phyloP scores from a whole-genome alignment of 2,797 vertebrate species.

The Aplochiton taeniatus region DNA sequence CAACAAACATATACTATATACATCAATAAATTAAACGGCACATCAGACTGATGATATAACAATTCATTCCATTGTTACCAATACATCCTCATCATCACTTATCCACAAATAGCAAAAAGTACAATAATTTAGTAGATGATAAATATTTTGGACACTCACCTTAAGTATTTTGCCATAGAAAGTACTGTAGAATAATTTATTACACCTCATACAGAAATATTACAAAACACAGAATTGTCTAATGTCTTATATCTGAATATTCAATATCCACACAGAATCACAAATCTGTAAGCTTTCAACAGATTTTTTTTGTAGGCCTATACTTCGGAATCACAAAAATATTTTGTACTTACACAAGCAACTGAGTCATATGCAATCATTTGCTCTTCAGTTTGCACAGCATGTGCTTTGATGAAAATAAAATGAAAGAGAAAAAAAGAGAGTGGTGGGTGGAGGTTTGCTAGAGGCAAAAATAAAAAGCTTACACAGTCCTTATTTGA shows the following conservation, averaged over 20 bases:
- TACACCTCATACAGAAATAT: conserved; percentile 82
- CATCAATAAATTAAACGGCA: conserved; percentile 93
- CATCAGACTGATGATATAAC: conserved; percentile 74
- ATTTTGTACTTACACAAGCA: conserved; percentile 39
- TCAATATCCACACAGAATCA: conserved; percentile 63
- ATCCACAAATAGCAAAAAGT: conserved; percentile 83
- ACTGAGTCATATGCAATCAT: conserved; percentile 34
- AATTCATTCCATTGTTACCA: conserved; percentile 77
- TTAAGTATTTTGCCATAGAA: conserved; percentile 77
- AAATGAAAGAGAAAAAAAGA: conserved; percentile 1
- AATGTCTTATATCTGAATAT: conserved; percentile 62
- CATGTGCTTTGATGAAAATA: conserved; percentile 30
- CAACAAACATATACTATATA: conserved; percentile 97
- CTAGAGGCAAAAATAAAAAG: background rate
- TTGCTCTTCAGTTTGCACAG: conserved; percentile 33
- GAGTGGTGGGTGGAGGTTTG: conserved; percentile 1
- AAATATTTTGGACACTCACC: conserved; percentile 86
- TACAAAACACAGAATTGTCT: conserved; percentile 75
- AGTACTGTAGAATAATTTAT: conserved; percentile 81
- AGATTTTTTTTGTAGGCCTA: conserved; percentile 40
- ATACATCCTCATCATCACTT: conserved; percentile 79
- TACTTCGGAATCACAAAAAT: conserved; percentile 55
- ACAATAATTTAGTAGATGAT: conserved; percentile 95
- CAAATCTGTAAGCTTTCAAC: conserved; percentile 68
- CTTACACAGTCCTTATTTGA: conserved; percentile 10